Base-by-base conservation (phyloP, 2,888 invertebrate species). In the Andrena trimmerana region DNA sequence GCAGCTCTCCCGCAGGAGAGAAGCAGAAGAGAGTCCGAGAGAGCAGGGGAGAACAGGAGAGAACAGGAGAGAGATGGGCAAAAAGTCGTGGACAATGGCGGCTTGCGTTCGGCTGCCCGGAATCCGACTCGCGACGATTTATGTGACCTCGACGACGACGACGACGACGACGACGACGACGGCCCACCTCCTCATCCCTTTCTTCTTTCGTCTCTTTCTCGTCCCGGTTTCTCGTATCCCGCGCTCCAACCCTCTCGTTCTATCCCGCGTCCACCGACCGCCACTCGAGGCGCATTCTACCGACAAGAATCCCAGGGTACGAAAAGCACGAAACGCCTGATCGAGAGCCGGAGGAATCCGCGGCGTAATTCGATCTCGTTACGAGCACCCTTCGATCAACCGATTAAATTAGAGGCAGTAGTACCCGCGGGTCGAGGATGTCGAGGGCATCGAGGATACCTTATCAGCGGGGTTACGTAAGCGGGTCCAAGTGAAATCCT, bases 91-190 rank as follows among this genome's bases (percentile, higher is more conserved):
- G 90, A 93, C 93, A 93, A 93, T 93, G 91, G 92, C 91, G 91
- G 91, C 88, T 92, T 82, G 90, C 92, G 90, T 92, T 92, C 89
- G 90, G 90, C 90, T 91, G 92, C 91, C 90, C 92, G 92, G 93
- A 93, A 93, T 93, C 92, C 91, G 92, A 93, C 92, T 91, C 90
- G 89, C 91, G 90, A 93, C 91, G 92, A 93, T 93, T 93, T 93
- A 93, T 93, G 92, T 91, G 91, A 91, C 90, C 91, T 91, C 92
- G 89, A 87, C 87, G 76, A 85, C 85, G 88, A 83, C 81, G 76
- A 80, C 20, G 20, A 0, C 80, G 81, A 77, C 90, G 90, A 92
- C 90, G 91, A 42, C 84, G 83, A 75, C 81, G 85, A 78, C 79
- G 86, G 69, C 78, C 80, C 78, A 71, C 71, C 69, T 68, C 86